Conservation (phyloP, 2,888 invertebrate genomes). For the Capitulum mitella region DNA sequence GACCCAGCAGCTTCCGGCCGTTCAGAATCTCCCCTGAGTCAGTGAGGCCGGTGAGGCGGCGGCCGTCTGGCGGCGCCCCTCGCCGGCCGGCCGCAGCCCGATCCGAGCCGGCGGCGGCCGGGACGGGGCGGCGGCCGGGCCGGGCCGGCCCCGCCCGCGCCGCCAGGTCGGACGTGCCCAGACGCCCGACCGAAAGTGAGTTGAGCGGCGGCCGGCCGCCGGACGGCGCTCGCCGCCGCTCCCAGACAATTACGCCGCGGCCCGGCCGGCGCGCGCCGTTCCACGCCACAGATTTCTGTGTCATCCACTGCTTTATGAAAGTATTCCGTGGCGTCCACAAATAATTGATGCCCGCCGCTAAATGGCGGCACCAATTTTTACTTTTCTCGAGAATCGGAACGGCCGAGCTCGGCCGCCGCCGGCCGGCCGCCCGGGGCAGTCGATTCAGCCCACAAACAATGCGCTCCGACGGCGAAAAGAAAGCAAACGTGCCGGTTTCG, state of each 20-base stretch:
- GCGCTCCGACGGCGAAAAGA: neutral
- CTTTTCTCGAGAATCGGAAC: conserved; percentile 23
- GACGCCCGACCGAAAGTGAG: conserved; percentile 8
- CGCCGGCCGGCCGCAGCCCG: too few species aligned
- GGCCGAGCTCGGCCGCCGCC: neutral
- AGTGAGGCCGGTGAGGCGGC: neutral
- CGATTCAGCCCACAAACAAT: neutral
- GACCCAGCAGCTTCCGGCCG: neutral
- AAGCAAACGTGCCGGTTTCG: conserved; percentile 10
- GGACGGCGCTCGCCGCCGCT: neutral
- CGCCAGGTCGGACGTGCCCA: neutral
- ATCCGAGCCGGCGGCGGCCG: too few species aligned
- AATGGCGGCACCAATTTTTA: conserved; percentile 18
- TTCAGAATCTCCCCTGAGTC: neutral
- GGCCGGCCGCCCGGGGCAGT: neutral
- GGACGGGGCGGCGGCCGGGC: too few species aligned
- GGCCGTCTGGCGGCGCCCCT: neutral
- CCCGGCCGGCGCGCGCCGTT: neutral
- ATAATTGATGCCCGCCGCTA: conserved; percentile 21
- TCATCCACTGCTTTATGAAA: conserved; percentile 24
- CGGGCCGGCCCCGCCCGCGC: neutral
- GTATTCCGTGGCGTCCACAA: conserved; percentile 19
- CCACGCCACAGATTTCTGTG: conserved; percentile 14
- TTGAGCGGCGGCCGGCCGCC: neutral
- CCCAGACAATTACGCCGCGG: neutral